Base-by-base conservation (phyloP, 23 tunicate genomes). In the Diplosoma virens region DNA sequence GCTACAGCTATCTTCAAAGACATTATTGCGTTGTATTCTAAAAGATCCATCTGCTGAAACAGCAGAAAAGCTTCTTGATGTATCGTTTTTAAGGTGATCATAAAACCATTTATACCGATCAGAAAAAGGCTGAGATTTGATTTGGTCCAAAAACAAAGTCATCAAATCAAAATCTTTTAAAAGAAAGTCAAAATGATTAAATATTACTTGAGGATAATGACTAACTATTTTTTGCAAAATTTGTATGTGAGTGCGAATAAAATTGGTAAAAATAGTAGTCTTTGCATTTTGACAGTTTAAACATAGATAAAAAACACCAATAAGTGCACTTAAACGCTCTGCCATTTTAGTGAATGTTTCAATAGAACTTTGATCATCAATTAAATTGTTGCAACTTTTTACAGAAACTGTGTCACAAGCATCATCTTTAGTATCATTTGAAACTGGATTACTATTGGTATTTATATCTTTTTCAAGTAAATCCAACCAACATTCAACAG, bases 91-190 rank as follows among this genome's bases (percentile, higher is more conserved):
- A 0, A 88, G 74, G 48, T 88, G 79, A 6, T 82, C 89, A 34
- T 92, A 92, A 69, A 92, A 92, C 97, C 97, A 92, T 45, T 92
- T 76, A 77, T 70, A 85, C 1, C 97, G 83, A 3, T 85, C 77
- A n/a, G 32, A 67, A 54, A 92, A 85, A 16, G 84, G 83, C 59
- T 82, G 84, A 27, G 47, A 16, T 63, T 81, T 80, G 7, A 92
- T 85, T 6, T 55, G 32, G 25, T 29, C 47, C 2, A 92, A 21
- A 58, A 92, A 92, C 28, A 47, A 59, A 14, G 63, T 27, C 92
- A 92, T 81, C 33, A 92, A 63, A 5, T 58, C 33, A 0, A 67
- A 33, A 60, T 77, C 33, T 66, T 68, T 45, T 24, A 85, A 74
- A 37, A 92, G 68, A 81, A 92, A 92, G 30, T 79, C 76, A 64